phyloP scores from a whole-genome alignment of 2,113 vertebrate species.

The Probosciger aterrimus region DNA sequence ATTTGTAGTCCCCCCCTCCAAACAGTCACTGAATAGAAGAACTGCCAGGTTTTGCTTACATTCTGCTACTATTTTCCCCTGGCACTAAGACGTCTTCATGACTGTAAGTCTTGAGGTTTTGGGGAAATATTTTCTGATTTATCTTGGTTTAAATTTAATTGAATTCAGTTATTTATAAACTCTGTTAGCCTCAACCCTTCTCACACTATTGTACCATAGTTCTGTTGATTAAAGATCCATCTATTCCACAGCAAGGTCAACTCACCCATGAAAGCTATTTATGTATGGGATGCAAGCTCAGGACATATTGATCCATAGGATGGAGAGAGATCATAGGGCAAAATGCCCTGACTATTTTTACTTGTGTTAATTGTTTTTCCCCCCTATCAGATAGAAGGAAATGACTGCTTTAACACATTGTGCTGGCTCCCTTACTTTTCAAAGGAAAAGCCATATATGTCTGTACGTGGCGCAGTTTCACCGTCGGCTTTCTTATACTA shows the following conservation, averaged over 20 bases:
- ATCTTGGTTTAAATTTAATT: background rate
- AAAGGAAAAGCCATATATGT: background rate
- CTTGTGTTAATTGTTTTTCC: conserved; percentile 21
- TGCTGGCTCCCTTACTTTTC: conserved; percentile 11
- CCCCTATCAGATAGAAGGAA: conserved; percentile 22
- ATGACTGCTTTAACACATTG: background rate
- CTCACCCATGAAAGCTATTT: conserved; percentile 48
- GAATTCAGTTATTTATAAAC: conserved; percentile 12
- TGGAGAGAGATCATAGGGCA: conserved; percentile 50
- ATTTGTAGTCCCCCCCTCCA: background rate
- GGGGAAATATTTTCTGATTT: background rate
- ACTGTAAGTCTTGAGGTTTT: background rate
- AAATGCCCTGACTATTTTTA: conserved; percentile 68
- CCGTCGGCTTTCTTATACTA: background rate
- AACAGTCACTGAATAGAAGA: background rate
- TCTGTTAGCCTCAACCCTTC: background rate
- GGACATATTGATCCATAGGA: conserved; percentile 50
- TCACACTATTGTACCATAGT: background rate
- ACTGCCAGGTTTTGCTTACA: background rate
- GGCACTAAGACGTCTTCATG: background rate
- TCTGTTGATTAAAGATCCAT: conserved; percentile 23
- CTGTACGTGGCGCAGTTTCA: background rate
- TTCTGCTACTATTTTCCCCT: background rate
- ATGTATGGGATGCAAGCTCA: conserved; percentile 48
- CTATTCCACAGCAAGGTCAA: conserved; percentile 18